These are phyloP conservation scores for Microvelia longipes DNA, from an alignment of 1,140 invertebrate genomes.

Conservation along the genomic window DNA sequence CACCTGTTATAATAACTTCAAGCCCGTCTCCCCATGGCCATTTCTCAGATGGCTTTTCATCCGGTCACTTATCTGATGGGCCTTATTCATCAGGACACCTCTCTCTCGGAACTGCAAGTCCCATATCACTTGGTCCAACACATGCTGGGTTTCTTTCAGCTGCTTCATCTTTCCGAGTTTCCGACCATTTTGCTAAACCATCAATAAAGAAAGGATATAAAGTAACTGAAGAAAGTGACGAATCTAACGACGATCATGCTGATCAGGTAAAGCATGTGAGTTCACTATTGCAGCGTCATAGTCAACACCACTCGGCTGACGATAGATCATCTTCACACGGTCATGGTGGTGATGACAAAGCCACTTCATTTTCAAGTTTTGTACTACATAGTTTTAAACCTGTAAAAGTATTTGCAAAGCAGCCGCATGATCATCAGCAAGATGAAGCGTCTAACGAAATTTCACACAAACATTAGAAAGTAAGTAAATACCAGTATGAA, in stretches of 20 bases:
- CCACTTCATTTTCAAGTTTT: neutral
- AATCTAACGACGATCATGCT: neutral
- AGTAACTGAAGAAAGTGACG: neutral
- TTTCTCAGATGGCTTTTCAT: neutral
- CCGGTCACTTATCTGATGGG: too few species aligned
- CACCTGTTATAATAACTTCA: neutral
- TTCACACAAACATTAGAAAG: neutral
- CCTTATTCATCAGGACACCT: neutral
- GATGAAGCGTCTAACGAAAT: neutral
- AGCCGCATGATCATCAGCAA: neutral
- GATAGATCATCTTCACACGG: neutral
- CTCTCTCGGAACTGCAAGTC: neutral
- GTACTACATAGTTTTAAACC: neutral
- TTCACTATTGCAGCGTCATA: neutral
- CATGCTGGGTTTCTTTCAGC: neutral
- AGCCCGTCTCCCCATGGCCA: neutral
- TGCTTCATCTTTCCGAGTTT: neutral
- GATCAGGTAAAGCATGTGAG: too few species aligned
- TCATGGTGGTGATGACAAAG: neutral
- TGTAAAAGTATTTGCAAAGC: neutral
- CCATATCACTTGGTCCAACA: neutral
- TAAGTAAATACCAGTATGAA: too few species aligned
- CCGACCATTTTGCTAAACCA: neutral
- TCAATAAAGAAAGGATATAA: neutral
- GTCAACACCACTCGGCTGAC: neutral